phyloP scores from a whole-genome alignment of 2,888 invertebrate genomes.

The Brachypterus glaber region DNA sequence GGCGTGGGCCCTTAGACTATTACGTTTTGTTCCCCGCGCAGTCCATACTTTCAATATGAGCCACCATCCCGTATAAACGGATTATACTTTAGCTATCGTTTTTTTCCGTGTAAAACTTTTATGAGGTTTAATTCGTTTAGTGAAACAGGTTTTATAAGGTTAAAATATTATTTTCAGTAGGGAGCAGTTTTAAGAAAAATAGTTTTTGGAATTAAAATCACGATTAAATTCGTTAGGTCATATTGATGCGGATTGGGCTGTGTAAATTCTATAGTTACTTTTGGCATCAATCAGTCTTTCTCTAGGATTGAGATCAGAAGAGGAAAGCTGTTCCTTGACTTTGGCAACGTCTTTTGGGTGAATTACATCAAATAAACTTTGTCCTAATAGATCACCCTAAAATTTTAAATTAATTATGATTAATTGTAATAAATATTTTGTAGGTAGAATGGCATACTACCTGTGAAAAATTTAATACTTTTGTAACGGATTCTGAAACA shows the following conservation, averaged over 20 bases:
- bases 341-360: conserved; percentile 92
- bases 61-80: too few relatives aligned
- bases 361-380: conserved; percentile 88
- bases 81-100: too few relatives aligned
- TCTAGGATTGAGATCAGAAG: conserved; percentile 78
- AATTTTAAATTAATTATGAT: conserved; percentile 13
- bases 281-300: conserved; percentile 87
- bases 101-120: too few relatives aligned
- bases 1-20: too few relatives aligned
- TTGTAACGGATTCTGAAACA: conserved; percentile 79
- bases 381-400: conserved; percentile 77
- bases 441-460: conserved; percentile 37
- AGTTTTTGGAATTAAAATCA: neutral
- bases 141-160: too few relatives aligned
- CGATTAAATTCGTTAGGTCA: too few relatives aligned
- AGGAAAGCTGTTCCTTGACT: conserved; percentile 89
- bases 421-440: neutral
- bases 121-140: too few relatives aligned
- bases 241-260: too few relatives aligned
- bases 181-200: conserved; percentile 1
- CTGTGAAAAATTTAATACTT: conserved; percentile 73
- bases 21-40: too few relatives aligned
- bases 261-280: too few relatives aligned
- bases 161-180: too few relatives aligned
- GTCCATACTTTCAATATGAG: too few relatives aligned